A percentile compares a stretch with the other conserved stretches of the same genome.
Conservation (phyloP, 2,888 invertebrate species). For the Polymixis lichenea region DNA sequence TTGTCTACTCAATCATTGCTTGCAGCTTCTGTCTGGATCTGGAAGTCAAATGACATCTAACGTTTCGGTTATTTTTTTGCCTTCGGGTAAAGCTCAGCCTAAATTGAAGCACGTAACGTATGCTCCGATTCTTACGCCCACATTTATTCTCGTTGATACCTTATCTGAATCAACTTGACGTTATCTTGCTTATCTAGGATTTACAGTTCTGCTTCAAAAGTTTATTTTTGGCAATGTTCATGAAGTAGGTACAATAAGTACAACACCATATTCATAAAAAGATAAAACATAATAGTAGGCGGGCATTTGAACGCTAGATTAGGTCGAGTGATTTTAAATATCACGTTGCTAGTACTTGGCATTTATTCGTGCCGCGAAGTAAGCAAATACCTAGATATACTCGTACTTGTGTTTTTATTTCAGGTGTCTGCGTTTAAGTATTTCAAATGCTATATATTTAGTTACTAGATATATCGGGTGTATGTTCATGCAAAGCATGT, state of each 20-base stretch:
- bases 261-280: slow-evolving; percentile 24
- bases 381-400: slow-evolving; percentile 36
- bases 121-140: neutral
- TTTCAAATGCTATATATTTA: slow-evolving; percentile 5
- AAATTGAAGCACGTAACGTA: slow-evolving; percentile 21
- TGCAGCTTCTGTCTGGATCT: too few relatives aligned
- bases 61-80: neutral
- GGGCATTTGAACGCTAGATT: slow-evolving; percentile 58
- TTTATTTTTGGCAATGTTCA: slow-evolving; percentile 28
- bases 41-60: neutral
- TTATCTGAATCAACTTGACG: slow-evolving; percentile 28
- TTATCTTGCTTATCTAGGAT: slow-evolving; percentile 45
- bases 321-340: slow-evolving; percentile 64
- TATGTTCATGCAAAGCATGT: neutral
- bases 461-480: neutral
- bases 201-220: slow-evolving; percentile 25
- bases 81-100: neutral
- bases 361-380: slow-evolving; percentile 48
- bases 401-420: slow-evolving; percentile 41
- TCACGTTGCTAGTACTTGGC: slow-evolving; percentile 58
- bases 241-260: slow-evolving; percentile 14
- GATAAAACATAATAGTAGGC: slow-evolving; percentile 52
- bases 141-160: slow-evolving; percentile 10
- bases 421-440: slow-evolving; percentile 1
- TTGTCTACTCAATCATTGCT: neutral